These are phyloP conservation scores for Semaprochilodus insignis DNA, from an alignment of 2,797 vertebrate species.

Conservation along the genomic window DNA sequence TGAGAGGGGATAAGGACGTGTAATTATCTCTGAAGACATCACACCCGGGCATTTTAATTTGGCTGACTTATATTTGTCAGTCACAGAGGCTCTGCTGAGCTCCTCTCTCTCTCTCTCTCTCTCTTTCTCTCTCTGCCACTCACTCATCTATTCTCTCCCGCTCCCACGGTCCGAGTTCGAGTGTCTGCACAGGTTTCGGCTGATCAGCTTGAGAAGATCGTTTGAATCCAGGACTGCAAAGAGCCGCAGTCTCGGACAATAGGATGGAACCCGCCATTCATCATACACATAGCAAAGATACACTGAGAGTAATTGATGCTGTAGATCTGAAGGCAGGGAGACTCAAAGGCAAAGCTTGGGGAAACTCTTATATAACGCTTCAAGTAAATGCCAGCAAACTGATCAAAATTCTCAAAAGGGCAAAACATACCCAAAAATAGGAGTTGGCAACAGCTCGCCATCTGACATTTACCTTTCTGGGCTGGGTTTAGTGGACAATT, in stretches of 20 bases:
- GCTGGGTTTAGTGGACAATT: conserved; percentile 48
- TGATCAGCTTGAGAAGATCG: conserved; percentile 13
- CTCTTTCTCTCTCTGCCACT: background rate
- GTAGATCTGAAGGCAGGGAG: conserved; percentile 51
- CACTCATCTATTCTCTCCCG: conserved; percentile 8
- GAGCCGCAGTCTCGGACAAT: conserved; percentile 13
- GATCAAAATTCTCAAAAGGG: conserved; percentile 63
- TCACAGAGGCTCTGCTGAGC: conserved; percentile 49
- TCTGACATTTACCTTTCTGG: conserved; percentile 62
- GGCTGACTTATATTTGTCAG: conserved; percentile 52
- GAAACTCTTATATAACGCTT: conserved; percentile 54
- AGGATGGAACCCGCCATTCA: conserved; percentile 15
- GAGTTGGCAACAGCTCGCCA: conserved; percentile 39
- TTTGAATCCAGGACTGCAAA: background rate
- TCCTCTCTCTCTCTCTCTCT: background rate
- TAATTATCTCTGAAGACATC: conserved; percentile 56
- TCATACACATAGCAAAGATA: conserved; percentile 40
- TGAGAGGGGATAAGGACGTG: conserved; percentile 44
- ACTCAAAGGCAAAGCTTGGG: conserved; percentile 50
- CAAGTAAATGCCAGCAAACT: conserved; percentile 67
- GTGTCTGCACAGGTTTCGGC: background rate
- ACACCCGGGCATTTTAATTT: conserved; percentile 53
- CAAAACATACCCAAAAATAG: conserved; percentile 59
- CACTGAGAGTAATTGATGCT: conserved; percentile 59
- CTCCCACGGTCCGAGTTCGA: conserved; percentile 3